Base-by-base conservation (phyloP, 2,797 vertebrate genomes). In the Syndactyla subalaris region DNA sequence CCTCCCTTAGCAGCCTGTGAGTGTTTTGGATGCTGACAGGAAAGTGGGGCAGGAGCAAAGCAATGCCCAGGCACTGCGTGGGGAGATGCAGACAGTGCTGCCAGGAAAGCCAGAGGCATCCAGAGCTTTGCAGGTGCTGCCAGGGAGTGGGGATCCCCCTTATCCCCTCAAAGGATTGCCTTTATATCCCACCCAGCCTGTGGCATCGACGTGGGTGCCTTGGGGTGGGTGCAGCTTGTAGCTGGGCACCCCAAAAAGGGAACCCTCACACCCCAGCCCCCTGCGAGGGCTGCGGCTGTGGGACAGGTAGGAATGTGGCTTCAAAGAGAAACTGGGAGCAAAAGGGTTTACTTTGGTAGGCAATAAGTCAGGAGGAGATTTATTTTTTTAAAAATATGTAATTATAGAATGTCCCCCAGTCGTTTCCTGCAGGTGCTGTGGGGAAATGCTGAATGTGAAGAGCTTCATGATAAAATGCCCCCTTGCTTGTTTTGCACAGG, bases 311-410 rank as follows among this genome's bases (percentile, higher is more conserved):
- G 86, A 66, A 45, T 5, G 0, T 38, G 20, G 6, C 72, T 92
- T 80, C 79, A 59, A 71, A 77, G 80, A 93, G 77, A 63, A 71
- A 32, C 45, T 20, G 59, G 83, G 85, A 94, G 89, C 57, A 74
- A 75, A 96, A 96, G 89, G 89, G 62, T 96, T 29, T 59, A 1
- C 78, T 87, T 83, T 0, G 27, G 87, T 17, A 92, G 93, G 96
- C 95, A 95, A 55, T 95, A 96, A 96, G 72, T 63, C 89, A 77
- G 92, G 85, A 96, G 92, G 89, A 96, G 89, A 92, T 97, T 88
- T 97, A 96, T 96, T 97, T 97, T 97, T 97, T 62, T 80, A 74
- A 75, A 88, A 75, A 73, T 85, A 29, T 43, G 6, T 79, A 29
- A 87, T 58, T 59, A 5, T 34, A 75, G 80, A 90, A 81, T 12